These are phyloP conservation scores for Cheirogaleus major DNA, from an alignment of 2,797 vertebrate genomes.

Conservation along the genomic window DNA sequence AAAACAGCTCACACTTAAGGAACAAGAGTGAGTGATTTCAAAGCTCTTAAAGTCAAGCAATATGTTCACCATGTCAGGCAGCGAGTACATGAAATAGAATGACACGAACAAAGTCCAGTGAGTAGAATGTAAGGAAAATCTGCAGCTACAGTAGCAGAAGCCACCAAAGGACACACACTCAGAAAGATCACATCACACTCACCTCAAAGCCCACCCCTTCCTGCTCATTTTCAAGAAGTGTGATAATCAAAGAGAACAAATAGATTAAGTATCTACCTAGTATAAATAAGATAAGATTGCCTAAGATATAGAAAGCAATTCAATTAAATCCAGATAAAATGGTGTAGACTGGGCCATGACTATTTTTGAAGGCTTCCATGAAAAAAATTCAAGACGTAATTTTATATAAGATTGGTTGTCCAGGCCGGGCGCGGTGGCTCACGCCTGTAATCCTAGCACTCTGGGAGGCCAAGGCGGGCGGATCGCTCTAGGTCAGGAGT, in stretches of 20 bases:
- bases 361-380: background rate
- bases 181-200: background rate
- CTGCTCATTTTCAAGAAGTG: slow-evolving; percentile 4
- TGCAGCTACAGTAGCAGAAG: background rate
- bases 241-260: background rate
- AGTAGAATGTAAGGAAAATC: background rate
- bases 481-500: too few relatives aligned
- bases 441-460: too few relatives aligned
- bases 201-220: background rate
- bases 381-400: slow-evolving; percentile 35
- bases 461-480: too few relatives aligned
- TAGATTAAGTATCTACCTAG: background rate
- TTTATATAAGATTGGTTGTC: background rate
- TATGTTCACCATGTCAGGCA: background rate
- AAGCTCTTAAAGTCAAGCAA: background rate
- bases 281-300: background rate
- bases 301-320: background rate
- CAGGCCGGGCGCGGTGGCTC: too few relatives aligned
- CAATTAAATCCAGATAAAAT: background rate
- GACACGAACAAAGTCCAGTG: background rate
- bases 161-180: background rate
- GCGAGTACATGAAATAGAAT: slow-evolving; percentile 26
- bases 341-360: background rate
- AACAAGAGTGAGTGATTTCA: background rate
- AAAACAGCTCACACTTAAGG: background rate